A percentile compares a stretch with the other conserved stretches of the same genome.
Evolutionary conservation across 2,797 vertebrate genomes (phyloP).

Genomic region (Amniataba percoides): DNA sequence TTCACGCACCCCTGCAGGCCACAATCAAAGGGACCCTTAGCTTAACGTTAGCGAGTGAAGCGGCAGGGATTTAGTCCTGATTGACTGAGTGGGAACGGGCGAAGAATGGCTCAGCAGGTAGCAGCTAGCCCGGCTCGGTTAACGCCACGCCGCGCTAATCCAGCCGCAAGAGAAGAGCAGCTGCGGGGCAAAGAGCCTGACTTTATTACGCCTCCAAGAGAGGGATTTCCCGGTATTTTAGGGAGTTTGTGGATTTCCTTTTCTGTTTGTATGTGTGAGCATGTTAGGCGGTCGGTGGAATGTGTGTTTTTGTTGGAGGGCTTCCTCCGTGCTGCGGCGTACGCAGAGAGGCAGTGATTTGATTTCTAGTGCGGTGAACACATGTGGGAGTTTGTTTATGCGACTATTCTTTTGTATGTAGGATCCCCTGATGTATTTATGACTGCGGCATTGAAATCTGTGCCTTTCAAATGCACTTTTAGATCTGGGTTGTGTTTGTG

Average conservation of each 20-base stretch:
- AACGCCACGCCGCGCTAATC: constrained; percentile 67
- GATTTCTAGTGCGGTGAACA: constrained; percentile 56
- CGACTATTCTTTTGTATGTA: constrained; percentile 42
- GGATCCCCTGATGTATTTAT: constrained; percentile 62
- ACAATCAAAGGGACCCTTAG: constrained; percentile 76
- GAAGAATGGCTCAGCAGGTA: constrained; percentile 79
- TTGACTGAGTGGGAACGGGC: constrained; percentile 68
- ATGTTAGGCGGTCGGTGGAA: constrained; percentile 42
- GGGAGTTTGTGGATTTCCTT: constrained; percentile 62
- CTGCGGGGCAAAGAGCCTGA: constrained; percentile 52
- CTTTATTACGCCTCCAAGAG: constrained; percentile 63
- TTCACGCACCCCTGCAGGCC: constrained; percentile 70
- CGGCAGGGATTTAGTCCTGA: constrained; percentile 72
- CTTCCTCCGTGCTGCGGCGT: constrained; percentile 37
- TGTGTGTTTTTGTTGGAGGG: constrained; percentile 63
- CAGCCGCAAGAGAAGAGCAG: constrained; percentile 49
- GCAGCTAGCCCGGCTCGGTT: constrained; percentile 61
- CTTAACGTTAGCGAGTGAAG: constrained; percentile 70
- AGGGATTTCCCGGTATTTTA: constrained; percentile 63
- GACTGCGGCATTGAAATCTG: constrained; percentile 47
- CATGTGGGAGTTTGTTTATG: constrained; percentile 64
- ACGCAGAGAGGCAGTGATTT: constrained; percentile 47
- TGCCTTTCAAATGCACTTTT: constrained; percentile 42
- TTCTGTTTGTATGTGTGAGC: constrained; percentile 47
- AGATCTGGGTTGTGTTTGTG: constrained; percentile 21